Evolutionary conservation across 92 coral and sea anemone genomes (phyloP), one percentile per base, ranked within the genome.

Genomic region (Epizoanthus ramosus): DNA sequence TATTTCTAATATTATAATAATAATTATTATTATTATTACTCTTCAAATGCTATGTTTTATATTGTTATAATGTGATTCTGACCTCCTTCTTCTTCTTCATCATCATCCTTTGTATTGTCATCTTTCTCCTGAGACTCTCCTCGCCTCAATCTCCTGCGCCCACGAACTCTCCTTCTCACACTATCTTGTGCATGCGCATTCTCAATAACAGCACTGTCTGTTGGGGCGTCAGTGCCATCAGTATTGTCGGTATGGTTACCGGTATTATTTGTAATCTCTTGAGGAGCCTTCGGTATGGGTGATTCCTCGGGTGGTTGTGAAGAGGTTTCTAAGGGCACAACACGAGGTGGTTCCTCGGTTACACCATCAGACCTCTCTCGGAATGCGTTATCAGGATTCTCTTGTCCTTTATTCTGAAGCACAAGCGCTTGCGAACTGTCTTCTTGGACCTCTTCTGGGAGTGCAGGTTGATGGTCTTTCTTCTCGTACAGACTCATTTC

Each of bases 401-500:
- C 37, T 33, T 41, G 59, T 57, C 25, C 54, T 50, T 10, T 50
- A 50, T 50, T 63, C 22, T 45, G 45, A 18, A 22, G 39, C 18
- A 13, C 43, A 0, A 57, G 67, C 24, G 60, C 57, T 12, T 57
- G 10, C 5, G 57, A 19, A 13, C 16, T 13, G 8, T 39, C 43
- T 47, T 77, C 59, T 23, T 13, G 12, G 6, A 3, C 71, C 28
- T 77, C 71, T 21, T 77, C 82, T 14, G 82, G 71, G 9, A 39
- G 82, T 57, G 80, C 14, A 28, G 80, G 21, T 9, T 57, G 50
- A n/a, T 50, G 72, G 18, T n/a, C 37, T 57, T 56, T 54, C 47
- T 54, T 74, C 41, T 74, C 80, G 57, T 24, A 28, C 66, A 57
- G 28, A 74, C 33, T 77, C 82, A 77, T 63, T 37, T 77, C 82